Base-by-base conservation (phyloP, 2,113 vertebrate species). In the Albula goreensis region DNA sequence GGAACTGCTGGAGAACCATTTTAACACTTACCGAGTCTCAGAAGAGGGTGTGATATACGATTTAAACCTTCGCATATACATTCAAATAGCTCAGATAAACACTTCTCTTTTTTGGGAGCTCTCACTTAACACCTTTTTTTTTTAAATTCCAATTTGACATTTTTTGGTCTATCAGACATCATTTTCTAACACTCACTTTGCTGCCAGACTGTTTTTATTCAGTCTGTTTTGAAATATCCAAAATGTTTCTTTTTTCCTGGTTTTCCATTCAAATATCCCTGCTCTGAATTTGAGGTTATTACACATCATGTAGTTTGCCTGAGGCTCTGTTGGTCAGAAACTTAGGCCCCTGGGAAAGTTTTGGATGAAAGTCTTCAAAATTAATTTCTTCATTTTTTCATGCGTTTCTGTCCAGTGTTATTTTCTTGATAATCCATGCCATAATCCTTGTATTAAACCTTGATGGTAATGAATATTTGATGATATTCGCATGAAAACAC, bases 121-220 rank as follows among this genome's bases (percentile, higher is more conserved):
- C 49, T 22, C 25, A 77, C 80, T 56, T 52, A 56, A 53, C 78
- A 52, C 49, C 83, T 19, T 57, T 48, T 48, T 57, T 85, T 51
- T 63, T 9, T 41, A 41, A 41, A 56, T 19, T 7, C 15, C 85
- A 81, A 31, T 10, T 63, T 49, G 49, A 66, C 53, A 50, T 82
- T 56, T n/a, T 53, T 86, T 25, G 74, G 70, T 80, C 57, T 82
- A 52, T 83, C 86, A 83, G 49, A 78, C 81, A 78, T 48, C 4
- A 52, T 63, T 83, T 63, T 60, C 52, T 83, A 66, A 25, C 85
- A 82, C n/a, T 22, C 50, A 53, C 25, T 50, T 63, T 15, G 51
- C 3, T 66, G 66, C 70, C 15, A 77, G 48, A 87, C 52, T 31
- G 50, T 82, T 51, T 60, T 57, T 84, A 57, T 50, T 63, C 60